Evolutionary conservation across 1,140 invertebrate species (phyloP), one percentile per base, ranked within the genome.

Genomic region (Acromyrmex charruanus): DNA sequence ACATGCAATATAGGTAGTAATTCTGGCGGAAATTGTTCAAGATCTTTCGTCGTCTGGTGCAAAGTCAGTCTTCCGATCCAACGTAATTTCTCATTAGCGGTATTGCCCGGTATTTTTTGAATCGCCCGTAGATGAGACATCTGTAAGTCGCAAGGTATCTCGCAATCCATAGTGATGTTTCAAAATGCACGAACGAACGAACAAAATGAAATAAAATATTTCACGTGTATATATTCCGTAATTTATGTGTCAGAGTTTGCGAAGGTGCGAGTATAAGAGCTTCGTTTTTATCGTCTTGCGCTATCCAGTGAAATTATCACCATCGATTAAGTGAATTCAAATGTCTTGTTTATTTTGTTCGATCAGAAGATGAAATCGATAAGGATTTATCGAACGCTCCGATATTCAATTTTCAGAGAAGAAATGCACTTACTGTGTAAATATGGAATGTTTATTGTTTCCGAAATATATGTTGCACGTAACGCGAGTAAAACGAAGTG

Each of bases 91-190:
- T 94, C 77, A 0, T 81, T 68, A 0, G 92, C 85, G 0, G 85
- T 94, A 0, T 79, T 6, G 0, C 94, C 94, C 0, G 88, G 81
- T 21, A 95, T 16, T 7, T 75, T n/a, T 71, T 94, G 94, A 72
- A 95, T 93, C 0, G 90, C 93, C 0, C 86, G 5, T 21, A 94
- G 25, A 66, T 93, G 91, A 31, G 91, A n/a, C 9, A 49, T 69
- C 9, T 77, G 10, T 5, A 71, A 21, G 18, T 81, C 25, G 39
- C 18, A 0, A 18, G 72, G 7, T 85, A 92, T 85, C 10, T 81
- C 68, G 31, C 21, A 16, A 16, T 14, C 16, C 44, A 59, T 35
- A 16, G 7, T 49, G 28, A n/a, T 1, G 12, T 3, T 25, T n/a
- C 12, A 68, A n/a, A 16, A 79, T 4, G 31, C 5, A 5, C 31